Evolutionary conservation across 2,797 vertebrate genomes (phyloP), one percentile per base, ranked within the genome.

Genomic region (Chelon auratus): DNA sequence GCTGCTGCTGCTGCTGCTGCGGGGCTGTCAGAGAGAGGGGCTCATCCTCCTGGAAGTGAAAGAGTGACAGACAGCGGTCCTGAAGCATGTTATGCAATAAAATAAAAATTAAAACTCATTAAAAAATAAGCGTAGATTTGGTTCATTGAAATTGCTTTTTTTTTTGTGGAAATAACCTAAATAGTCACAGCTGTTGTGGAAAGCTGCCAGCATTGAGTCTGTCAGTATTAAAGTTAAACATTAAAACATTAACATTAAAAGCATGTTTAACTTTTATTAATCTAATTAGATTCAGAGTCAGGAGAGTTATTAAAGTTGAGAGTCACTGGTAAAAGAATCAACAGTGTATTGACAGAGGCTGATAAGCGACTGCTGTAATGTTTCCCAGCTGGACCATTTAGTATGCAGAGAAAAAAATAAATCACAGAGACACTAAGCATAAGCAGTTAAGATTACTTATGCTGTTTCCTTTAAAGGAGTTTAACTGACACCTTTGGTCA

Each of bases 1-100:
- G 82, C 57, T 22, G 62, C 0, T 81, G 86, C 62, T 53, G 82
- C 60, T 85, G 84, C 42, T 81, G 86, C 62, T 56, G 82, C 57
- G 83, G 84, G 39, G 79, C 43, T 17, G 84, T 81, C 62, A 91
- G 48, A 54, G 82, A 65, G 6, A 91, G 51, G 20, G 87, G 86
- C 62, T 93, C 91, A 3, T 93, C 91, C 81, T 93, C 91, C 92
- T 93, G 77, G 45, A 73, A 37, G 15, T 45, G 30, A 72, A n/a
- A 65, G 9, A 77, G 48, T 63, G 9, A 1, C n/a, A 18, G 17
- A 39, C 8, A 39, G 4, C 17, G 24, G 24, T 26, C 24, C 24
- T 26, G 24, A 68, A 18, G 55, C 0, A 12, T 52, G 39, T 62
- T 45, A 59, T 39, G 50, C 1, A 13, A 15, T 18, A 56, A 33